phyloP scores from a whole-genome alignment of 2,888 invertebrate species.

The Coenonympha glycerion region DNA sequence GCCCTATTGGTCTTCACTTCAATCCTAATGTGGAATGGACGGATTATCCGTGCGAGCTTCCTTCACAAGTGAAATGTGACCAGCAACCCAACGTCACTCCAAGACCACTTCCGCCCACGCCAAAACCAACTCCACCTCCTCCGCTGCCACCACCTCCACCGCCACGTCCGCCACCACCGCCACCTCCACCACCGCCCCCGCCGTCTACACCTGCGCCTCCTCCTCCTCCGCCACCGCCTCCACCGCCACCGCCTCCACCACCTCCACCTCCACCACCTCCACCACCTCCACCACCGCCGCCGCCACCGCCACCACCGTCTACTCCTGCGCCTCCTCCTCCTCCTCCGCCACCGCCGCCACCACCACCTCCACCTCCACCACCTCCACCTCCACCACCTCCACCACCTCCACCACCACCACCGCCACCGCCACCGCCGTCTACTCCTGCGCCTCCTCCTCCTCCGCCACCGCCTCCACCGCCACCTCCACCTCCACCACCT shows the following conservation, averaged over 20 bases:
- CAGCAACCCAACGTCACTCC: conserved; percentile 41
- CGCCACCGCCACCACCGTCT: background rate
- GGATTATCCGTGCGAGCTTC: conserved; percentile 87
- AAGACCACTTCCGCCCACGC: conserved; percentile 74
- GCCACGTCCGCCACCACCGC: conserved; percentile 70
- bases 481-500: too few species aligned
- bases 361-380: too few species aligned
- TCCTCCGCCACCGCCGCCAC: too few species aligned
- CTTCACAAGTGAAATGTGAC: conserved; percentile 1
- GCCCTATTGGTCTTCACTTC: conserved; percentile 86
- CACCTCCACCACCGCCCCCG: conserved; percentile 58
- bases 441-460: too few species aligned
- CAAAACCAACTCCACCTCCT: conserved; percentile 71
- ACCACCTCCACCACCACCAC: too few species aligned
- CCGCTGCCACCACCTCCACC: conserved; percentile 69
- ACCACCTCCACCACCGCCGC: background rate
- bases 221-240: conserved; percentile 67
- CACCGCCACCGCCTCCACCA: conserved; percentile 60
- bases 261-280: conserved; percentile 45
- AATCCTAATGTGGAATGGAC: conserved; percentile 79
- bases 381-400: too few species aligned
- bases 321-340: background rate
- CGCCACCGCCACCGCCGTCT: too few species aligned
- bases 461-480: too few species aligned
- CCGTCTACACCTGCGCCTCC: conserved; percentile 65